Evolutionary conservation across 2,797 vertebrate species (phyloP), one percentile per base, ranked within the genome.

Genomic region (Pelochelys cantorii): DNA sequence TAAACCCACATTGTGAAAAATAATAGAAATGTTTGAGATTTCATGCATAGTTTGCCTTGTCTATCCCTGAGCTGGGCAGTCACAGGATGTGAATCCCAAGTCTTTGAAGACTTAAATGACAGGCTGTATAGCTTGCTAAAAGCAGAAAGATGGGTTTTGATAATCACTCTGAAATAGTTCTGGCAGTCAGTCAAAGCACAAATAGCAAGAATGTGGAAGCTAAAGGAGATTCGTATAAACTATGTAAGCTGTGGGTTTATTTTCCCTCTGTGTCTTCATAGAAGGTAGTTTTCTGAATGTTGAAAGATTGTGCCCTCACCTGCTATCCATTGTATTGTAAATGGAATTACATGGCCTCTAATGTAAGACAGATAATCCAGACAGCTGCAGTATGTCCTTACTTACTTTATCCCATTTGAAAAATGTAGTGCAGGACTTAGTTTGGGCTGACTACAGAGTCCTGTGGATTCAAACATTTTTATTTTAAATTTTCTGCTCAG

Each of bases 161-260:
- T 86, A 22, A 85, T 97, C 4, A 17, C 94, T 18, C 95, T 93
- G 59, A 84, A 96, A 2, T 81, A 93, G 11, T 95, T 98, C 95
- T 97, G 96, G 97, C 92, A 96, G 54, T 94, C 94, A 34, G 97
- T 97, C 84, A 97, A 97, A 95, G 52, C 85, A 52, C 94, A 96
- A 87, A 92, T 71, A 42, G 56, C 79, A 83, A 79, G 71, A 0
- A 90, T 96, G 29, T 96, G 95, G 53, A 90, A 84, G 13, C 89
- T 97, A 85, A 96, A 97, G 92, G 94, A 97, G 87, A 96, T 87
- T 0, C 90, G 91, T 3, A 42, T 71, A n/a, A 97, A 97, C 65
- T 84, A 97, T 75, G 97, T 97, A 82, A 97, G 96, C 90, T 97
- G 97, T 97, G 97, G 88, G 81, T 93, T 97, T 83, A 97, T 97